Base-by-base conservation (phyloP, 1,140 invertebrate genomes). In the Drosophila busckii region DNA sequence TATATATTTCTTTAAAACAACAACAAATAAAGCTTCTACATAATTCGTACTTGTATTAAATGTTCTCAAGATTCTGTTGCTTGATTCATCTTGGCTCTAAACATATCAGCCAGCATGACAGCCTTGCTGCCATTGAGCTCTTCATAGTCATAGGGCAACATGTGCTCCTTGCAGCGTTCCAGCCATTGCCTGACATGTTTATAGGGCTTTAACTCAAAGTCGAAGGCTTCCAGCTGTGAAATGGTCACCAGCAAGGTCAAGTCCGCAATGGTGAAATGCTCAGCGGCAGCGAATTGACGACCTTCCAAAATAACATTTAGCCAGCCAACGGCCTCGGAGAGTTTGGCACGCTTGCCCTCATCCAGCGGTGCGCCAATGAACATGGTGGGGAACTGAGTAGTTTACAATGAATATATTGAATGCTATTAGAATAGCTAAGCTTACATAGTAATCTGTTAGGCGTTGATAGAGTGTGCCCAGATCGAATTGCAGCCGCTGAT, bases 401-500 rank as follows among this genome's bases (percentile, higher is more conserved):
- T 15, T 4, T 16, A 2, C 32, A 4, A 25, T 7, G 26, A 17
- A 22, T 9, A 6, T 4, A 13, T 4, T n/a, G n/a, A 3, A 25
- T 2, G 9, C 5, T 16, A 15, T 10, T 1, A 13, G 2, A 45
- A 0, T 2, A 10, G 3, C 2, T 0, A n/a, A 17, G 66, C 89
- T 88, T 84, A 90, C 90, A 65, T 89, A 90, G 37, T 89, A 87
- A 20, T 87, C 87, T 2, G 61, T 63, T 37, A 92, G 89, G 35
- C 89, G 86, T 34, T 88, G 80, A 65, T 90, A 93, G 0, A 95
- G 87, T 1, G 90, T 92, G 7, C 92, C 91, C 8, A 92, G 87
- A 75, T 95, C 93, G 62, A 95, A 95, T 48, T 93, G 90, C 0
- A 95, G 84, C 4, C 92, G 88, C 53, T 92, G 90, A 76, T 95